Evolutionary conservation across 2,113 vertebrate species (phyloP), one percentile per base, ranked within the genome.

Genomic region (Sporophila hypoxantha): DNA sequence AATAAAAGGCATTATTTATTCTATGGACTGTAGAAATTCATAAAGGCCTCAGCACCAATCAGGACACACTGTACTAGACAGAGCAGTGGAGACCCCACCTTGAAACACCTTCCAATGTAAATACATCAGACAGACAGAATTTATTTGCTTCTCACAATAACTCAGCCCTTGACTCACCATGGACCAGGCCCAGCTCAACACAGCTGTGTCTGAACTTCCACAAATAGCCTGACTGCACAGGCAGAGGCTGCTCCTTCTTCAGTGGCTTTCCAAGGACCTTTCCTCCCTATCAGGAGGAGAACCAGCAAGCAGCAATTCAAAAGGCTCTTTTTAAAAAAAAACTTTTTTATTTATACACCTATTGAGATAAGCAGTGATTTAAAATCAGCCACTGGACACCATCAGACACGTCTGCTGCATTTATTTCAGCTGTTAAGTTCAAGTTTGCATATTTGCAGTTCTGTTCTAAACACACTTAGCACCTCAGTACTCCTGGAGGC

Each of bases 111-210:
- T 83, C 46, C 46, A 87, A 36, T 61, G 76, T 77, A 82, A 90
- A 91, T 82, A 92, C 50, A 82, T 30, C 53, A 70, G 39, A 78
- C 60, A 91, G 78, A 85, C 34, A 83, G 62, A 71, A 92, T 88
- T 85, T 71, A 85, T 85, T 89, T 87, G 25, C 76, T 77, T 85
- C 80, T 77, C 76, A 60, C 2, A 19, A n/a, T 59, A 90, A 71
- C 76, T 83, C 76, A 55, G 87, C 76, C 57, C 44, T 89, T 79
- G 52, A 68, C 65, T 88, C 60, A 67, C 36, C 59, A 68, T 46
- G 60, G 75, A 78, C 47, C 64, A 42, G 41, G 44, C 76, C 77
- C 73, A 83, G 39, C 21, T 77, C 53, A 76, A 73, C 3, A 7
- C 32, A 70, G 73, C 83, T 52, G 64, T 9, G 61, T 32, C 76